phyloP scores from a whole-genome alignment of 2,113 vertebrate species.

The Cathartes aura region DNA sequence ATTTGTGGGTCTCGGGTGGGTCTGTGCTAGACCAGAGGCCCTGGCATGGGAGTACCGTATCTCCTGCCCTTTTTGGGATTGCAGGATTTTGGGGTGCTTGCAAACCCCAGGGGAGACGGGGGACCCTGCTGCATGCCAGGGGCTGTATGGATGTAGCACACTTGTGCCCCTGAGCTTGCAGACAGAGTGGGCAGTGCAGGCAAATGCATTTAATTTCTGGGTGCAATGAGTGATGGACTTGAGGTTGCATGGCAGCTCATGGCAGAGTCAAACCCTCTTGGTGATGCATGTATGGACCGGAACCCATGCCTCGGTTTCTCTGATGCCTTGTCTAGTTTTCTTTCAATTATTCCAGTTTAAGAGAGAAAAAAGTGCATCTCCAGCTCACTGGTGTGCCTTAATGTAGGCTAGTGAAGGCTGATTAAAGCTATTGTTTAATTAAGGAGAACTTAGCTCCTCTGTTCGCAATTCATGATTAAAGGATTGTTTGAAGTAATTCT shows the following conservation, averaged over 20 bases:
- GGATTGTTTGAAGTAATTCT: constrained; percentile 71
- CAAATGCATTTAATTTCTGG: background rate
- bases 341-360: constrained; percentile 20
- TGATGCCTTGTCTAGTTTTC: background rate
- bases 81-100: background rate
- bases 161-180: background rate
- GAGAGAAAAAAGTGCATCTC: background rate
- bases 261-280: background rate
- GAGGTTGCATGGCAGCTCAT: background rate
- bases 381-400: constrained; percentile 19
- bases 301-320: background rate
- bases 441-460: constrained; percentile 62
- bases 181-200: background rate
- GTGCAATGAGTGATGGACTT: background rate
- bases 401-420: constrained; percentile 48
- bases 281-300: background rate
- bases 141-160: fast-evolving
- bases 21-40: background rate
- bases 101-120: background rate
- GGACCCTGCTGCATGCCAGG: fast-evolving
- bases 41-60: background rate
- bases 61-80: background rate
- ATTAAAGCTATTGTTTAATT: constrained; percentile 76
- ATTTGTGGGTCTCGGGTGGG: background rate
- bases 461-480: constrained; percentile 65